Conservation (phyloP, 2,113 vertebrate species). For the Hucho hucho region DNA sequence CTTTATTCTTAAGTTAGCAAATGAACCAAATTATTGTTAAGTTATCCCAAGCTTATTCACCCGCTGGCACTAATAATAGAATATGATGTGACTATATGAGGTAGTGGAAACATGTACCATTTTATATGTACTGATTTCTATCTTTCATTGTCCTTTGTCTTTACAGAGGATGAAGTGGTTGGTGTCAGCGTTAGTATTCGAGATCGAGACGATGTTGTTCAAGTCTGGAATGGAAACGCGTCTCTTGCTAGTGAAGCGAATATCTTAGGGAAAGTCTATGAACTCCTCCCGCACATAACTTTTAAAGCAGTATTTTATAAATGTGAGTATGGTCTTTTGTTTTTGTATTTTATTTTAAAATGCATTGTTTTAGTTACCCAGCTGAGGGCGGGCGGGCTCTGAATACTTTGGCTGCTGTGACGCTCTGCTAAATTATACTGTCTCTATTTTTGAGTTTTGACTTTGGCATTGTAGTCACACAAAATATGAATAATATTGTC, state of each 20-base stretch:
- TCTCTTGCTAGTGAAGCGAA: conserved; percentile 84
- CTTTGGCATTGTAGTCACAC: no score
- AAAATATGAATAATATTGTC: no score
- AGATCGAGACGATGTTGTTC: conserved; percentile 90
- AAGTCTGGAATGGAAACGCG: conserved; percentile 93
- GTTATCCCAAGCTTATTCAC: no score
- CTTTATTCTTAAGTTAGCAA: neutral
- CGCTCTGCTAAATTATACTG: no score
- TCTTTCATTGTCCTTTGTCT: neutral
- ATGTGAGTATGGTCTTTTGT: conserved; percentile 78
- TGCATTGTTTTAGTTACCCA: no score
- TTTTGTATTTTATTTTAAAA: no score
- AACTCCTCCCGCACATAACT: conserved; percentile 85
- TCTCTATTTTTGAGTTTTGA: no score
- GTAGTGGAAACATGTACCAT: neutral
- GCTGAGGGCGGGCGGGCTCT: no score
- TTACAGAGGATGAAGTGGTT: conserved; percentile 90
- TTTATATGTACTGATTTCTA: neutral
- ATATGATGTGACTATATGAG: neutral
- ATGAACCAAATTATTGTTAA: neutral
- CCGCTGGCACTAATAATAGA: neutral
- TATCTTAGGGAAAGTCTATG: conserved; percentile 87
- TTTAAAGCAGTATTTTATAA: conserved; percentile 99
- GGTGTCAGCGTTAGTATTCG: conserved; percentile 92
- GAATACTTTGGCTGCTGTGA: no score